Evolutionary conservation across 2,797 vertebrate genomes (phyloP).

Genomic region (Esox lucius): DNA sequence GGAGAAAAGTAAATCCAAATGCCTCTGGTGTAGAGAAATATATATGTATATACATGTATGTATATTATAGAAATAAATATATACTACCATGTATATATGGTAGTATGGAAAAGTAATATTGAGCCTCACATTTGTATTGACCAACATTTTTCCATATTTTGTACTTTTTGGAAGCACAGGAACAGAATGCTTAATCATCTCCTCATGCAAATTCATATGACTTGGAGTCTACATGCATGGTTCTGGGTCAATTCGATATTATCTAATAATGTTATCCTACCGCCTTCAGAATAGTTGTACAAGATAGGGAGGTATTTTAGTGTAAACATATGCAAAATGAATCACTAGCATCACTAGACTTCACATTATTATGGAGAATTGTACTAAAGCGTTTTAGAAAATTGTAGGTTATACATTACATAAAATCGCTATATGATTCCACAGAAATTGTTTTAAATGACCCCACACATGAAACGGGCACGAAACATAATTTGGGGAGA

Average conservation of each 20-base stretch:
- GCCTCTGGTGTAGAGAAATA: not conserved
- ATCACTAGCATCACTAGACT: not conserved
- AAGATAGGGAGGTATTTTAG: not conserved
- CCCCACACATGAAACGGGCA: conserved; percentile 43
- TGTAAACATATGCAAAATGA: not conserved
- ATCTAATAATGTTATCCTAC: not conserved
- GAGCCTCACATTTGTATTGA: not conserved
- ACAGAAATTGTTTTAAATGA: conserved; percentile 43
- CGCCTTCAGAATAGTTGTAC: not conserved
- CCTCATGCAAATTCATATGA: not conserved
- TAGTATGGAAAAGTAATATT: not conserved
- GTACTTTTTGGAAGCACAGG: not conserved
- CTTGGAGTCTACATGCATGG: not conserved
- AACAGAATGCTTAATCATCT: not conserved
- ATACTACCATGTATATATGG: not conserved
- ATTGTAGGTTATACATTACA: not conserved
- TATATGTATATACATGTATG: no score
- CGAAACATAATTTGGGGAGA: conserved; percentile 49
- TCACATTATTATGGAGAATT: not conserved
- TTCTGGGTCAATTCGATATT: not conserved
- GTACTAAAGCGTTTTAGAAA: not conserved
- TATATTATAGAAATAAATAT: no score
- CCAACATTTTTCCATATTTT: not conserved
- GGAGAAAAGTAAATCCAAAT: not conserved
- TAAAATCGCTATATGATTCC: conserved; percentile 15